Evolutionary conservation across 2,888 invertebrate genomes (phyloP).

Genomic region (Cenopis cana): DNA sequence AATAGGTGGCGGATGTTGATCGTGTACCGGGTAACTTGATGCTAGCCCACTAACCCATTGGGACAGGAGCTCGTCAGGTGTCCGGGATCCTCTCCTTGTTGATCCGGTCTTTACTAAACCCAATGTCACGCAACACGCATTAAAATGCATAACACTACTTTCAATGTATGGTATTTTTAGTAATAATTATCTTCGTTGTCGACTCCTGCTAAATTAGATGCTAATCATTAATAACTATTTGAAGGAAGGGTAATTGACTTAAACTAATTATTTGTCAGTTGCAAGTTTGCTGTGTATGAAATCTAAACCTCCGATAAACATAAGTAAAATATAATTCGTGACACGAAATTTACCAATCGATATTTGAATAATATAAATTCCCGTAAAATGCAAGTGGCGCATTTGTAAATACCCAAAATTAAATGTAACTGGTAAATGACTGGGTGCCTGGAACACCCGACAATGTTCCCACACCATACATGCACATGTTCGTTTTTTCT

Average conservation of each 20-base stretch:
- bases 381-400: too few relatives aligned
- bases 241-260: too few relatives aligned
- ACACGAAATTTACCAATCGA: not conserved
- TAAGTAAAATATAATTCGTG: not conserved
- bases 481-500: conserved; percentile 51
- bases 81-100: conserved; percentile 1
- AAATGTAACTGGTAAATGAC: conserved; percentile 14
- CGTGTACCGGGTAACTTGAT: conserved; percentile 54
- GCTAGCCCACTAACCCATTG: conserved; percentile 41
- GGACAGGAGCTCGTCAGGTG: conserved; percentile 22
- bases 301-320: too few relatives aligned
- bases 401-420: not conserved
- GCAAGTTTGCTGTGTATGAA: too few relatives aligned
- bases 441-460: conserved; percentile 6
- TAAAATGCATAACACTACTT: not conserved
- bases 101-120: not conserved
- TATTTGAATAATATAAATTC: not conserved
- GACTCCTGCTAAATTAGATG: not conserved
- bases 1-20: conserved; percentile 57
- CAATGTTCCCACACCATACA: conserved; percentile 55
- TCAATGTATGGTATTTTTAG: not conserved
- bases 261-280: too few relatives aligned
- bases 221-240: not conserved
- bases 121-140: not conserved
- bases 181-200: not conserved